Evolutionary conservation across 2,113 vertebrate species (phyloP).

Genomic region (Hypomesus transpacificus): DNA sequence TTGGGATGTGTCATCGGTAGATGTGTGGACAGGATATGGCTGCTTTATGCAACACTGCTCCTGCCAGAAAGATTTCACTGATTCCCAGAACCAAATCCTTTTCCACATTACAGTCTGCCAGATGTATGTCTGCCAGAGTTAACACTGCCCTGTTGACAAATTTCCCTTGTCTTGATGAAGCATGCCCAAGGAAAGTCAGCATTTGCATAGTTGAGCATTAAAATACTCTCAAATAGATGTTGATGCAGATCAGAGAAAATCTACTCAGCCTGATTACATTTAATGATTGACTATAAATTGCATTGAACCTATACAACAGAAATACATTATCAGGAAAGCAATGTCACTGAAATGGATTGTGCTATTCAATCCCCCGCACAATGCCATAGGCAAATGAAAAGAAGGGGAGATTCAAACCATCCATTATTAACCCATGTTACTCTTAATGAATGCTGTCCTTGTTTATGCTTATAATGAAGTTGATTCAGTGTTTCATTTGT

Average conservation of each 20-base stretch:
- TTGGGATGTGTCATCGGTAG: slow-evolving; percentile 36
- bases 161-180: slow-evolving; percentile 52
- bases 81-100: slow-evolving; percentile 26
- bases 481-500: not conserved
- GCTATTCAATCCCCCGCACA: not conserved
- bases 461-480: not conserved
- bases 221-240: slow-evolving; percentile 20
- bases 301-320: slow-evolving; percentile 1
- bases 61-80: slow-evolving; percentile 21
- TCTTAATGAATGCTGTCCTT: not conserved
- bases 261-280: slow-evolving; percentile 27
- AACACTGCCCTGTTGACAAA: slow-evolving; percentile 46
- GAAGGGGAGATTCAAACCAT: not conserved
- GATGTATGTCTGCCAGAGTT: slow-evolving; percentile 35
- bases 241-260: slow-evolving; percentile 21
- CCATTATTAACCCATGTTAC: not conserved
- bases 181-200: slow-evolving; percentile 22
- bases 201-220: slow-evolving; percentile 7
- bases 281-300: slow-evolving; percentile 26
- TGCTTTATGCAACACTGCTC: slow-evolving; percentile 40
- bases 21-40: slow-evolving; percentile 36
- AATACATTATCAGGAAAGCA: slow-evolving; percentile 5
- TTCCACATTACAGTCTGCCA: slow-evolving; percentile 25
- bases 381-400: not conserved
- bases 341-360: not conserved